Base-by-base conservation (phyloP, 2,113 vertebrate genomes). In the Siniperca knerii region DNA sequence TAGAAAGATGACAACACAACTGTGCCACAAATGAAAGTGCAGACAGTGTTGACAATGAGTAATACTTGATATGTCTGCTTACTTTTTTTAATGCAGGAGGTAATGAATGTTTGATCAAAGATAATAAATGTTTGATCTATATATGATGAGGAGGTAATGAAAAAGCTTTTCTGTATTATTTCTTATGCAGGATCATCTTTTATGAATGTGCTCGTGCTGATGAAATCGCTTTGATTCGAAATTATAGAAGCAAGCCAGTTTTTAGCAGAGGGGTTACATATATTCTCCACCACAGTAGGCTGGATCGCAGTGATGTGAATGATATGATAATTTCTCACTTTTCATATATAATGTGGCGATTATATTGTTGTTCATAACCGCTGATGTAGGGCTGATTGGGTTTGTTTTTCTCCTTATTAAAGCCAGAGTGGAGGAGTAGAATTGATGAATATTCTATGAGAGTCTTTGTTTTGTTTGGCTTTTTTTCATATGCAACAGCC, bases 371-470 rank as follows among this genome's bases (percentile, higher is more conserved):
- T 80, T 93, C 77, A 82, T 85, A 87, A 61, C 44, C 21, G 20
- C 87, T 83, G 90, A 90, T 88, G 68, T 89, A 87, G 64, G 74
- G 75, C 86, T 90, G 93, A 92, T 92, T 91, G 81, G 90, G 87
- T 91, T 94, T 89, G 88, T 93, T 92, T 90, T 81, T 55, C 78
- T 88, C 68, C 88, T 89, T 89, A 94, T 93, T 93, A 85, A 92
- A 91, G 85, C 81, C 58, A 0, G 73, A 83, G 82, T 83, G 72
- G 58, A 90, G 90, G 61, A 82, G 83, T 85, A 74, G 79, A 68
- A 44, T 65, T 78, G 67, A 92, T 94, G 89, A 93, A 92, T 92
- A 90, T 91, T 91, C 85, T 11, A 91, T 89, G 84, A 85, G 86
- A 73, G 73, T 23, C 82, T 89, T 90, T 87, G 88, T 90, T 87